phyloP scores from a whole-genome alignment of 1,140 invertebrate species.

The Neodiprion pinetum region DNA sequence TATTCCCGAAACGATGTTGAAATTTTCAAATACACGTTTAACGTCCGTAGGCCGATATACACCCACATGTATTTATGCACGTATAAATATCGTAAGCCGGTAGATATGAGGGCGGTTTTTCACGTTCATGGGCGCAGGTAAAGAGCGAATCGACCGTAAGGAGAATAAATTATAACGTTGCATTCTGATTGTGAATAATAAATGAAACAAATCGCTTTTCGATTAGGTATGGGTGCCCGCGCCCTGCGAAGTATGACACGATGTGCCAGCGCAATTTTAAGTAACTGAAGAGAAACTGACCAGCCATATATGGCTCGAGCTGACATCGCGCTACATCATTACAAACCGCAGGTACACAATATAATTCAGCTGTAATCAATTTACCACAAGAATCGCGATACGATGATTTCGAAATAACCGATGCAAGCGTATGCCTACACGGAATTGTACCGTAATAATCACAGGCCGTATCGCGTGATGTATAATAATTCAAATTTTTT shows the following conservation, averaged over 20 bases:
- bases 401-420: too few relatives aligned
- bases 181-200: not conserved
- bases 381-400: too few relatives aligned
- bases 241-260: conserved; percentile 2
- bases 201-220: not conserved
- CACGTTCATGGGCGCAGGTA: too few relatives aligned
- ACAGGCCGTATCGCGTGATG: too few relatives aligned
- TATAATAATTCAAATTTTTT: too few relatives aligned
- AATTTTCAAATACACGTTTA: too few relatives aligned
- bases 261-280: conserved; percentile 4
- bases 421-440: too few relatives aligned
- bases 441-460: too few relatives aligned
- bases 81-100: not conserved
- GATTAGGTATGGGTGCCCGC: conserved; percentile 6
- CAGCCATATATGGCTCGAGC: not conserved
- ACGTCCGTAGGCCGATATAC: too few relatives aligned
- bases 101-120: not conserved
- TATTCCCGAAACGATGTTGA: too few relatives aligned
- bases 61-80: not conserved
- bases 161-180: not conserved
- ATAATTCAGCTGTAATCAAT: too few relatives aligned
- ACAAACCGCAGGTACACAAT: too few relatives aligned
- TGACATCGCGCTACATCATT: not conserved
- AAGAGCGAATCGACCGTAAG: not conserved
- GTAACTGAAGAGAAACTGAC: not conserved